phyloP scores from a whole-genome alignment of 2,797 vertebrate genomes.

The Pelochelys cantorii region DNA sequence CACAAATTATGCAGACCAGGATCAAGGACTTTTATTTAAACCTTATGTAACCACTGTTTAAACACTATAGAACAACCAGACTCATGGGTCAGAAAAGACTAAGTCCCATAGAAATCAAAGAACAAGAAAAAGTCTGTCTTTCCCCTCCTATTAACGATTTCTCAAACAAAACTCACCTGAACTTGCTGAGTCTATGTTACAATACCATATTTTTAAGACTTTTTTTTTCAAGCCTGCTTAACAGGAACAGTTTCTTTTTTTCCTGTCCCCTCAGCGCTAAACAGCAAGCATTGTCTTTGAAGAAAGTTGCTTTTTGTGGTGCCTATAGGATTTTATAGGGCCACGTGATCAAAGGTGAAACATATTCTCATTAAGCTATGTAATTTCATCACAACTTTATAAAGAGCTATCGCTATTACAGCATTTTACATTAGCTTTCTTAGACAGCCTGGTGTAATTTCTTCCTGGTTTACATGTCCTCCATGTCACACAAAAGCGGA shows the following conservation, averaged over 20 bases:
- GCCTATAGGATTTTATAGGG: not conserved
- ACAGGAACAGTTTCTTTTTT: not conserved
- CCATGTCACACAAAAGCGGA: not conserved
- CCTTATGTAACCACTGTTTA: not conserved
- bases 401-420: not conserved
- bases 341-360: not conserved
- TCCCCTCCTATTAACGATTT: not conserved
- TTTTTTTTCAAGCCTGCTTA: not conserved
- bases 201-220: not conserved
- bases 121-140: not conserved
- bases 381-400: slow-evolving; percentile 20
- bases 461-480: slow-evolving; percentile 12
- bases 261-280: not conserved
- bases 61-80: not conserved
- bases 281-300: slow-evolving; percentile 3
- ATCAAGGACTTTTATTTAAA: not conserved
- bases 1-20: not conserved
- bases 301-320: not conserved
- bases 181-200: not conserved
- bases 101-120: not conserved
- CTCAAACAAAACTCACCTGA: not conserved
- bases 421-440: slow-evolving; percentile 28
- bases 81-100: not conserved
- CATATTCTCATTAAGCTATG: not conserved
- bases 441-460: not conserved